A percentile compares a stretch with the other conserved stretches of the same genome.
phyloP scores from a whole-genome alignment of 2,888 invertebrate species.

The Drosophila anceps region DNA sequence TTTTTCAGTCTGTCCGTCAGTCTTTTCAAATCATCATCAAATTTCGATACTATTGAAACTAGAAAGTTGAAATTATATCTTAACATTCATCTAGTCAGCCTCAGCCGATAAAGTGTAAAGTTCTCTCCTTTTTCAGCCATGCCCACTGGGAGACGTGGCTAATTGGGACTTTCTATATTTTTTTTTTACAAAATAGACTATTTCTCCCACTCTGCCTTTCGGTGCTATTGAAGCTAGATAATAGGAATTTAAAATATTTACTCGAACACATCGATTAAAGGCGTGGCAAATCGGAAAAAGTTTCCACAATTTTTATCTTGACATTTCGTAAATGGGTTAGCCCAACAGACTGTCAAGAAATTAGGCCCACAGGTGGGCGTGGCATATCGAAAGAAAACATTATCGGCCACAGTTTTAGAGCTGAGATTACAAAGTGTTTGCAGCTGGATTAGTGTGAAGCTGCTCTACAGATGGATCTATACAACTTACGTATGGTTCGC shows the following conservation, averaged over 20 bases:
- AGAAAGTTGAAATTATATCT: neutral
- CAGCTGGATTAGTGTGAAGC: neutral
- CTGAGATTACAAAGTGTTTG: neutral
- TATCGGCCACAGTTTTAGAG: neutral
- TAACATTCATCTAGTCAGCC: neutral
- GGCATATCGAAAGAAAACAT: neutral
- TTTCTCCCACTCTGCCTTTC: neutral
- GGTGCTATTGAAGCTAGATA: neutral
- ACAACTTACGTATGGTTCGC: neutral
- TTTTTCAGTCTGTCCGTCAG: neutral
- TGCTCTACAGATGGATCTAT: neutral
- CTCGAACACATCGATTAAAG: neutral
- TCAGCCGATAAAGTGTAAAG: neutral
- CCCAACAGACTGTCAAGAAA: neutral
- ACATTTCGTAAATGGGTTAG: constrained; percentile 1
- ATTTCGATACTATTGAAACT: neutral
- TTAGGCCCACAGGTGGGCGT: neutral
- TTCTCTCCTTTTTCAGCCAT: neutral
- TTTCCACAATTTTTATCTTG: constrained; percentile 35
- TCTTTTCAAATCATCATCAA: neutral
- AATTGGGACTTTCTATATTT: neutral
- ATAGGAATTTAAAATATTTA: constrained; percentile 1
- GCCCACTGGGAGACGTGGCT: neutral
- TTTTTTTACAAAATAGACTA: neutral
- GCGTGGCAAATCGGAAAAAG: constrained; percentile 4